These are phyloP conservation scores for Microchrysa polita DNA, from an alignment of 2,888 invertebrate species.

Conservation along the genomic window DNA sequence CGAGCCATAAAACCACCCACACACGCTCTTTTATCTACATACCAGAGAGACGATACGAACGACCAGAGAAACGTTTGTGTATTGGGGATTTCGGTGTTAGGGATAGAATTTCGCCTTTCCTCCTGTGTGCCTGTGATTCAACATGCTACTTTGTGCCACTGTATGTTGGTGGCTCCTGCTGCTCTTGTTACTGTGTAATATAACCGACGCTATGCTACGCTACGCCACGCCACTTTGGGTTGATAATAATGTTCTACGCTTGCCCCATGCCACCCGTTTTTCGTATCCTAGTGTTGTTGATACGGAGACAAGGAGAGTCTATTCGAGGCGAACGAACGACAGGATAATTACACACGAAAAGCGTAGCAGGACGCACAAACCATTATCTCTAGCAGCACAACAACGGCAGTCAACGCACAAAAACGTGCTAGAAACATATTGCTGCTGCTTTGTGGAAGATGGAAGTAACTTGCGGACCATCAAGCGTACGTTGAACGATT, in stretches of 20 bases:
- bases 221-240: too few relatives aligned
- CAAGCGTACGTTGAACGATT: slow-evolving; percentile 30
- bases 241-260: slow-evolving; percentile 18
- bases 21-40: too few relatives aligned
- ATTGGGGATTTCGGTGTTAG: too few relatives aligned
- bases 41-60: too few relatives aligned
- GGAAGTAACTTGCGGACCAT: too few relatives aligned
- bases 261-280: slow-evolving; percentile 1
- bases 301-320: background rate
- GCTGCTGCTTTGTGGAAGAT: too few relatives aligned
- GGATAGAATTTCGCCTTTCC: background rate
- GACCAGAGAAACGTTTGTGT: too few relatives aligned
- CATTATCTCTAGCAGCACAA: too few relatives aligned
- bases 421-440: slow-evolving; percentile 26
- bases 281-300: background rate
- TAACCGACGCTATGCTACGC: background rate
- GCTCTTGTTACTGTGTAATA: background rate
- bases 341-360: background rate
- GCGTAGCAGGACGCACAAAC: slow-evolving; percentile 41
- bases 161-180: too few relatives aligned
- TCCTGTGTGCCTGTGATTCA: background rate
- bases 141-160: background rate
- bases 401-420: slow-evolving; percentile 19
- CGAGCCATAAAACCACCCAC: background rate
- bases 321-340: slow-evolving; percentile 16